phyloP scores from a whole-genome alignment of 2,888 invertebrate species.

The Apotomis betuletana region DNA sequence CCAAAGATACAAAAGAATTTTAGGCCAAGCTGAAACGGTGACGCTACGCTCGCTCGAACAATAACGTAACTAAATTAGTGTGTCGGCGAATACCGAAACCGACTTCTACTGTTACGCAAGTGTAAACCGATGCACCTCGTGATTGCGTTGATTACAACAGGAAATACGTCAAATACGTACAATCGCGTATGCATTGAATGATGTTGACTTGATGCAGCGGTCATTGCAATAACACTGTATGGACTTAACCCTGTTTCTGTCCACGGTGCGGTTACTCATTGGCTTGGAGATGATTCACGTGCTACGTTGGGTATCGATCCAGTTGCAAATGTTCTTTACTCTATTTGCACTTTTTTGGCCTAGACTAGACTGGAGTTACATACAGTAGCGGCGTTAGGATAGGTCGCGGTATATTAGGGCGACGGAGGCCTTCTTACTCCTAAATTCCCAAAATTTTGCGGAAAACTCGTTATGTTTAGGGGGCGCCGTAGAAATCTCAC shows the following conservation, averaged over 20 bases:
- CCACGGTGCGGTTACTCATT: slow-evolving; percentile 7
- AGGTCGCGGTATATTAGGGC: no score
- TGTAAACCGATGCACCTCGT: slow-evolving; percentile 2
- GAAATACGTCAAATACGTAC: neutral
- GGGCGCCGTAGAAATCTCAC: no score
- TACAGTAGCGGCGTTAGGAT: no score
- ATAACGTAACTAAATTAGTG: neutral
- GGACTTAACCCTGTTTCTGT: neutral
- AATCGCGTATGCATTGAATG: neutral
- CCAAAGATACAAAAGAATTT: no score
- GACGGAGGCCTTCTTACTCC: no score
- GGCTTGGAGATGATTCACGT: slow-evolving; percentile 5
- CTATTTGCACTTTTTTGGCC: neutral
- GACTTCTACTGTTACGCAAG: neutral
- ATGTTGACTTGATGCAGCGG: neutral
- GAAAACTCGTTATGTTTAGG: no score
- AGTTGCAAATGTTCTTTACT: neutral
- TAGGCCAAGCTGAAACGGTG: no score
- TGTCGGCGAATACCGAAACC: neutral
- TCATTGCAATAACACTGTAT: neutral
- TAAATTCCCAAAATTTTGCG: no score
- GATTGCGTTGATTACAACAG: neutral
- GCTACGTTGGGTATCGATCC: neutral
- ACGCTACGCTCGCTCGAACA: no score
- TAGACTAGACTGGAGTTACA: no score